phyloP scores from a whole-genome alignment of 2,888 invertebrate species.

The Diarsia brunnea region DNA sequence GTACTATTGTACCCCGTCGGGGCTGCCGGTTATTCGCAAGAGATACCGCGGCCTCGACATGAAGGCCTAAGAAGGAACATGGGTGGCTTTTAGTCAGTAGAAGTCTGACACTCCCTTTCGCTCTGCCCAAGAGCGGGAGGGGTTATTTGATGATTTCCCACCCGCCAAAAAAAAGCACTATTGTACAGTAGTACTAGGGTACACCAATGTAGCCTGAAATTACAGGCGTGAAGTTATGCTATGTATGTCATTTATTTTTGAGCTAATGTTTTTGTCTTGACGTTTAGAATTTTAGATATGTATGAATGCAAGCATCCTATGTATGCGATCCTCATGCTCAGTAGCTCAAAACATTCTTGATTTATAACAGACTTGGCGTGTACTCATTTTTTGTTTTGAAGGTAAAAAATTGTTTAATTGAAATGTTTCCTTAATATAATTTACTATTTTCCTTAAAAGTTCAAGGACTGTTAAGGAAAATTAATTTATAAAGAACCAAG shows the following conservation, averaged over 20 bases:
- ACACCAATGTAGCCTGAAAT: not conserved
- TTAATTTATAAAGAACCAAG: too few species aligned
- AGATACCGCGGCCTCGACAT: too few species aligned
- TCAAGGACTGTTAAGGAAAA: not conserved
- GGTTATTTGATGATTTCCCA: too few species aligned
- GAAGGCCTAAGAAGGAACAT: too few species aligned
- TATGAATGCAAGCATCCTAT: not conserved
- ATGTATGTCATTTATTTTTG: not conserved
- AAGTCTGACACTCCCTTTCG: too few species aligned
- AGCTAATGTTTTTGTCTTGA: not conserved
- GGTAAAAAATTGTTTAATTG: not conserved
- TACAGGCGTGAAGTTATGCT: not conserved
- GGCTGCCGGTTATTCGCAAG: too few species aligned
- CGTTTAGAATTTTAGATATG: not conserved
- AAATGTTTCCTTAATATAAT: not conserved
- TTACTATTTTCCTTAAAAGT: slow-evolving; percentile 8
- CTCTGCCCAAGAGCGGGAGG: too few species aligned
- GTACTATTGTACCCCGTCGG: too few species aligned
- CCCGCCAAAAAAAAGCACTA: not conserved
- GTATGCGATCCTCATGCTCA: slow-evolving; percentile 5
- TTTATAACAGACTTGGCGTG: not conserved
- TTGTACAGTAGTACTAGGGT: not conserved
- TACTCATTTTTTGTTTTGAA: not conserved
- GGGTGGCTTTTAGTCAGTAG: too few species aligned
- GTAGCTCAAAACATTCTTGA: slow-evolving; percentile 5